Percentiles rank a stretch among this genome's conserved stretches.
These are phyloP conservation scores for Myotis findleyi DNA, from an alignment of 2,797 vertebrate genomes.

Conservation along the genomic window DNA sequence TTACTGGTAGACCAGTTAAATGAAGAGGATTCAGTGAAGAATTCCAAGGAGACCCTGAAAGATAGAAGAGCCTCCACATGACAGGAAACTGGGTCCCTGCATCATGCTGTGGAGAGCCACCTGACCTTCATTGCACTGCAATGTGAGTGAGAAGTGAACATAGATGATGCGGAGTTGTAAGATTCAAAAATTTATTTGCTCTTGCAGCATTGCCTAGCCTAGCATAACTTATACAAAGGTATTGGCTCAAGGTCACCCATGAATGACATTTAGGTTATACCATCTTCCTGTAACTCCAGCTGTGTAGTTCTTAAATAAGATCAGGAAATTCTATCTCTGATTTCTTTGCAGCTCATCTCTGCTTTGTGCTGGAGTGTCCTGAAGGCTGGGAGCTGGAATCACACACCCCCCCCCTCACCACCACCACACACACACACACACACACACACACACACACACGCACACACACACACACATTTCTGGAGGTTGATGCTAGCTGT, in stretches of 20 bases:
- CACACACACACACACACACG: too few species aligned
- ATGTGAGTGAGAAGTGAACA: background rate
- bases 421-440: too few species aligned
- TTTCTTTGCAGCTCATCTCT: background rate
- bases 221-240: background rate
- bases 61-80: background rate
- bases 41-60: background rate
- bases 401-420: background rate
- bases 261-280: background rate
- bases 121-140: background rate
- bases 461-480: background rate
- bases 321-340: background rate
- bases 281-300: background rate
- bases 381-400: background rate
- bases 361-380: background rate
- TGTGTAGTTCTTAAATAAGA: background rate
- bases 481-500: background rate
- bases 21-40: background rate
- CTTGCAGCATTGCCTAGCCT: background rate
- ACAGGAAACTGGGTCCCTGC: background rate
- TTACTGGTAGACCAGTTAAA: background rate
- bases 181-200: background rate
- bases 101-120: background rate
- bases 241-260: background rate
- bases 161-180: background rate